phyloP scores from a whole-genome alignment of 2,797 vertebrate species.

The Presbytis comata region DNA sequence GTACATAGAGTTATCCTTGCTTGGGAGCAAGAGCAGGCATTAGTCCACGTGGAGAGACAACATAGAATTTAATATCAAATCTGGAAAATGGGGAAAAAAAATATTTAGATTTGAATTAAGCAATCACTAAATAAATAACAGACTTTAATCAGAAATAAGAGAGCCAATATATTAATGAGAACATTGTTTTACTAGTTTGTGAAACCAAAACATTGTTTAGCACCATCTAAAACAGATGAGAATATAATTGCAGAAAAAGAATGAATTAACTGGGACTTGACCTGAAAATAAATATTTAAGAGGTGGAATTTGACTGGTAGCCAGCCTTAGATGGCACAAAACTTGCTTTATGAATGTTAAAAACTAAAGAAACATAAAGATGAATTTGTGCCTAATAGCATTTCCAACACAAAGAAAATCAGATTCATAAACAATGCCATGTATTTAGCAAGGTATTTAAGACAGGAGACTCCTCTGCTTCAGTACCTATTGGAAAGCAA shows the following conservation, averaged over 20 bases:
- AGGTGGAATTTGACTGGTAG: slow-evolving; percentile 26
- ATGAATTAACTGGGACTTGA: background rate
- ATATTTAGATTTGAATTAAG: background rate
- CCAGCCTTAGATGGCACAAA: background rate
- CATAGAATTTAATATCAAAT: background rate
- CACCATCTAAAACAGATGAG: background rate
- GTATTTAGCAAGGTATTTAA: background rate
- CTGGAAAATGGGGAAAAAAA: background rate
- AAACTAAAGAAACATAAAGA: background rate
- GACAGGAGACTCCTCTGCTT: background rate
- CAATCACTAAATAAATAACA: slow-evolving; percentile 26
- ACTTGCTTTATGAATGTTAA: background rate
- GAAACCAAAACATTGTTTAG: slow-evolving; percentile 10
- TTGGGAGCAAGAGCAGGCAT: background rate
- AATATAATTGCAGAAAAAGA: background rate
- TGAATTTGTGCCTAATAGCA: background rate
- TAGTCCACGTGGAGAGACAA: background rate
- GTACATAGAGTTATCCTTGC: background rate
- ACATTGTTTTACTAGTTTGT: slow-evolving; percentile 15
- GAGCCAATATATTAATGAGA: background rate
- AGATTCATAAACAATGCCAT: background rate
- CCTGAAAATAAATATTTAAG: background rate
- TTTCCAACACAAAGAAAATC: background rate
- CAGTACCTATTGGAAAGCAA: background rate
- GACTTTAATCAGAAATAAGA: background rate